These are phyloP conservation scores for Hypotaenidia philippensis DNA, from an alignment of 2,797 vertebrate species.

Conservation along the genomic window DNA sequence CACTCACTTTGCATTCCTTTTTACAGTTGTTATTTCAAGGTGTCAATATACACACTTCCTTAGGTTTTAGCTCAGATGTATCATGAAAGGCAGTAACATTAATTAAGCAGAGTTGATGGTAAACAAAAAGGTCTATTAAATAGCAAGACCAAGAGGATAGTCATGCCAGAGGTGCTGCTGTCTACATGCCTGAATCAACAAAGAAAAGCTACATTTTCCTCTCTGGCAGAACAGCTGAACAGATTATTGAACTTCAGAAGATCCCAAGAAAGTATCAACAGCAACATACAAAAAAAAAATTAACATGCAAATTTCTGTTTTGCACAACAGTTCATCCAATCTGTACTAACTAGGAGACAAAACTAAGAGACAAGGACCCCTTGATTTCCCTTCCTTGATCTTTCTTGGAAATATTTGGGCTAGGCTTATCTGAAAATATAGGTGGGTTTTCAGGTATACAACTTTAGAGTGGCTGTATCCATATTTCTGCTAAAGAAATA, in stretches of 20 bases:
- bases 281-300: background rate
- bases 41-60: accelerated
- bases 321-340: background rate
- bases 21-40: background rate
- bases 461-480: background rate
- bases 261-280: background rate
- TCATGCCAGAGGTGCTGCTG: background rate
- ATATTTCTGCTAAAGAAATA: background rate
- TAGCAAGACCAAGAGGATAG: background rate
- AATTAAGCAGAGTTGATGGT: background rate
- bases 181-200: background rate
- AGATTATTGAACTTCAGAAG: background rate
- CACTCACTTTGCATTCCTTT: background rate
- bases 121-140: background rate
- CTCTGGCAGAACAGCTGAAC: background rate
- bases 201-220: background rate
- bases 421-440: background rate
- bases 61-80: background rate
- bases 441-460: background rate
- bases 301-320: background rate
- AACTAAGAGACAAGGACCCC: background rate
- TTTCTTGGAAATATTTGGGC: background rate
- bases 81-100: background rate
- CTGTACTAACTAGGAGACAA: background rate
- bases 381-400: background rate